These are phyloP conservation scores for Sarcophaga carnaria DNA, from an alignment of 2,888 invertebrate genomes.

Conservation along the genomic window DNA sequence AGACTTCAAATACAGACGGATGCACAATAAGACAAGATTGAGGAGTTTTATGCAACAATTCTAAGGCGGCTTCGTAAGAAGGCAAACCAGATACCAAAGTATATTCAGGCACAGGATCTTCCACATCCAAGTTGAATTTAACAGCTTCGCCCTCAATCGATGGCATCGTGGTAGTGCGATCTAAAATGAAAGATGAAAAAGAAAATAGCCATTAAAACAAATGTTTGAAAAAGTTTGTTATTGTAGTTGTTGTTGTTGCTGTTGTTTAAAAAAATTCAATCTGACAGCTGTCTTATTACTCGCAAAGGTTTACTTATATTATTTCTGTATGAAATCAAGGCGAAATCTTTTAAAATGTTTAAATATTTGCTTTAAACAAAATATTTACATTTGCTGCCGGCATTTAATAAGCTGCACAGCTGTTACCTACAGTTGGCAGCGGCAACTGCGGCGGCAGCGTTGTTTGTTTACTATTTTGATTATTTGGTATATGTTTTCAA, in stretches of 20 bases:
- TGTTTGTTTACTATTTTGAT: background rate
- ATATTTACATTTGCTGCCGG: background rate
- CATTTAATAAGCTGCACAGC: background rate
- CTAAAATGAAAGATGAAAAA: slow-evolving; percentile 68
- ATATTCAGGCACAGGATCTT: slow-evolving; percentile 85
- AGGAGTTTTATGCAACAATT: slow-evolving; percentile 83
- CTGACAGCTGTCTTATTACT: slow-evolving; percentile 21
- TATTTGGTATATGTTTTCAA: too few relatives aligned
- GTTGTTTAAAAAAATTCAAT: background rate
- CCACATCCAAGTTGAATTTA: slow-evolving; percentile 79
- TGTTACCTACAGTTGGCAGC: too few relatives aligned
- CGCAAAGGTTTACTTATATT: background rate
- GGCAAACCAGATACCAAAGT: slow-evolving; percentile 86
- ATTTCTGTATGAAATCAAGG: slow-evolving; percentile 24
- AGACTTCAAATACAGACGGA: slow-evolving; percentile 79
- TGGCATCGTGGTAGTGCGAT: slow-evolving; percentile 71
- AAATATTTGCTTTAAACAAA: slow-evolving; percentile 11
- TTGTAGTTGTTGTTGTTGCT: background rate
- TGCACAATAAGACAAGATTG: slow-evolving; percentile 79
- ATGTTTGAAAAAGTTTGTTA: background rate
- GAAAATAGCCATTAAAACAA: background rate
- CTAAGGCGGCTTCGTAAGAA: slow-evolving; percentile 85
- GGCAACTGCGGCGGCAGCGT: background rate
- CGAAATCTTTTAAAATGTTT: slow-evolving; percentile 12
- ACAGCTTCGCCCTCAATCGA: slow-evolving; percentile 77